A percentile compares a stretch with the other conserved stretches of the same genome.
Evolutionary conservation across 2,888 invertebrate genomes (phyloP).

Genomic region (Philopedon plagiatum): DNA sequence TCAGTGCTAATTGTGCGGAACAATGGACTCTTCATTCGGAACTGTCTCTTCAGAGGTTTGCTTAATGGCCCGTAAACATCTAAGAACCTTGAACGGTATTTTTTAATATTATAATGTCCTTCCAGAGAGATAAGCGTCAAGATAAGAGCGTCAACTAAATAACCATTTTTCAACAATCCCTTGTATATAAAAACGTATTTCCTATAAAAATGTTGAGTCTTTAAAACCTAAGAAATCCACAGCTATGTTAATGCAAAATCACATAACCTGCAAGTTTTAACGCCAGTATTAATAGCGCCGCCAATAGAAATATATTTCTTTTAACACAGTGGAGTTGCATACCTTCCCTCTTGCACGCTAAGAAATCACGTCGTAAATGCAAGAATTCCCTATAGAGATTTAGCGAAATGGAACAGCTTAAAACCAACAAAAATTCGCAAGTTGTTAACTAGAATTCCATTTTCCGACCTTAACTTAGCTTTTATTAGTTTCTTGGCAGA

Average conservation of each 20-base stretch:
- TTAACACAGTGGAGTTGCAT: not conserved
- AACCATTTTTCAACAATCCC: not conserved
- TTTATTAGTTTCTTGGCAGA: too few species aligned
- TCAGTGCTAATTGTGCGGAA: too few species aligned
- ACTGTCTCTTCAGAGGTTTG: too few species aligned
- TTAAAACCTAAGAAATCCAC: not conserved
- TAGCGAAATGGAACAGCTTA: too few species aligned
- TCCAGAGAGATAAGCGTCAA: not conserved
- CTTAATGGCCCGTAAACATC: too few species aligned
- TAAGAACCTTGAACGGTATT: too few species aligned
- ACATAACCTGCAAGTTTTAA: constrained; percentile 3
- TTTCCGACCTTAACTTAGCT: too few species aligned
- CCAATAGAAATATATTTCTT: constrained; percentile 2
- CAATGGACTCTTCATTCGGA: too few species aligned
- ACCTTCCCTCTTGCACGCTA: not conserved
- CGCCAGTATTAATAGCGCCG: not conserved
- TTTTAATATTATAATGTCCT: too few species aligned
- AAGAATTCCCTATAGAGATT: not conserved
- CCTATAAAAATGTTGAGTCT: not conserved
- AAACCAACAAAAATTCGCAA: too few species aligned
- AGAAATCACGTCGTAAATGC: not conserved
- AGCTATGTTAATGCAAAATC: constrained; percentile 10
- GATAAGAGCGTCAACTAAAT: not conserved
- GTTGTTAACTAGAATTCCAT: too few species aligned
- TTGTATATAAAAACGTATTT: not conserved